Evolutionary conservation across 2,113 vertebrate species (phyloP).

Genomic region (Melanotaenia duboulayi): DNA sequence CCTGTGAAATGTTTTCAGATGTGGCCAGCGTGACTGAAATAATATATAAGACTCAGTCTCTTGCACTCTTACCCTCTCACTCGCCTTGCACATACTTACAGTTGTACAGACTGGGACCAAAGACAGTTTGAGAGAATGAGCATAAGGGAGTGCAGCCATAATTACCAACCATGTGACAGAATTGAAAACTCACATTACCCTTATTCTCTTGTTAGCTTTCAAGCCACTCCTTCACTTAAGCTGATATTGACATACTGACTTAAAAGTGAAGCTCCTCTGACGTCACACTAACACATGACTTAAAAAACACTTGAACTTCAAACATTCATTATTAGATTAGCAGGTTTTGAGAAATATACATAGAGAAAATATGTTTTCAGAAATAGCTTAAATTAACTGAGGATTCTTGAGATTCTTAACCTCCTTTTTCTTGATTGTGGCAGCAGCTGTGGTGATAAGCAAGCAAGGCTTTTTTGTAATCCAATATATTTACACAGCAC

Average conservation of each 20-base stretch:
- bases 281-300: conserved; percentile 37
- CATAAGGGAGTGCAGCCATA: conserved; percentile 58
- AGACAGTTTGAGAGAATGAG: conserved; percentile 57
- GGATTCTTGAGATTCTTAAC: conserved; percentile 27
- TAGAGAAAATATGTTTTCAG: background rate
- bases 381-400: conserved; percentile 14
- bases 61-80: conserved; percentile 19
- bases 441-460: background rate
- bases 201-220: conserved; percentile 70
- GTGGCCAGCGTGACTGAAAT: conserved; percentile 81
- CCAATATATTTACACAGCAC: conserved; percentile 5
- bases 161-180: conserved; percentile 70
- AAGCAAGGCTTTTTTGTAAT: conserved; percentile 3
- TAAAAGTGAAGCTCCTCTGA: conserved; percentile 51
- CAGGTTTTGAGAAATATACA: conserved; percentile 12
- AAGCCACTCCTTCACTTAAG: conserved; percentile 63
- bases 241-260: conserved; percentile 68
- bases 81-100: conserved; percentile 48
- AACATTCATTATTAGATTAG: conserved; percentile 38
- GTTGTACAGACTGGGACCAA: conserved; percentile 44
- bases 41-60: conserved; percentile 73
- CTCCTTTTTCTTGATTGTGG: background rate
- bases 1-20: conserved; percentile 82
- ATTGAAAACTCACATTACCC: conserved; percentile 76
- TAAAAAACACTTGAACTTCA: conserved; percentile 42